Evolutionary conservation across 2,888 invertebrate species (phyloP).

Genomic region (Eumacrocentrus americanus): DNA sequence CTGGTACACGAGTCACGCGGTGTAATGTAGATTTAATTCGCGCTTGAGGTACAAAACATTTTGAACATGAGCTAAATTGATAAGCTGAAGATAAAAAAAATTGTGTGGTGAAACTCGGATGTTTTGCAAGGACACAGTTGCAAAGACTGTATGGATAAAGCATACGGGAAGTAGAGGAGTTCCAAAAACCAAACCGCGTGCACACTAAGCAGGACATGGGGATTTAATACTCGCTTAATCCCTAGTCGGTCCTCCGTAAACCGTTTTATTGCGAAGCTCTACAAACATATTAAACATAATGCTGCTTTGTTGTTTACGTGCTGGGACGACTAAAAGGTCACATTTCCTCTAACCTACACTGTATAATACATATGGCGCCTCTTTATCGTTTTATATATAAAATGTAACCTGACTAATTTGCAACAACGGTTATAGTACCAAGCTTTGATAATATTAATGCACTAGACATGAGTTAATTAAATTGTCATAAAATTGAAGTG

Average conservation of each 20-base stretch:
- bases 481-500: not conserved
- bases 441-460: not conserved
- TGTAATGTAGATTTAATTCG: slow-evolving; percentile 25
- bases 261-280: slow-evolving; percentile 41
- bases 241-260: slow-evolving; percentile 28
- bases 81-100: not conserved
- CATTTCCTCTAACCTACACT: not conserved
- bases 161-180: not conserved
- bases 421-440: too few species aligned
- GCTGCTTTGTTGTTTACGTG: slow-evolving; percentile 13
- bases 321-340: not conserved
- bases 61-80: not conserved
- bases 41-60: slow-evolving; percentile 15
- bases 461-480: not conserved
- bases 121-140: not conserved
- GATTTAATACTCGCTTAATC: slow-evolving; percentile 19
- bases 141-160: not conserved
- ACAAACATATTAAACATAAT: slow-evolving; percentile 41
- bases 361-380: not conserved
- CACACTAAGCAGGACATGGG: slow-evolving; percentile 4
- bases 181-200: slow-evolving; percentile 21
- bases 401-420: not conserved
- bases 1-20: slow-evolving; percentile 15
- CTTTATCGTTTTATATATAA: not conserved
- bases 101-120: too few species aligned